A percentile compares a stretch with the other conserved stretches of the same genome.
Evolutionary conservation across 2,888 invertebrate species (phyloP).

Genomic region (Campoplex nolae): DNA sequence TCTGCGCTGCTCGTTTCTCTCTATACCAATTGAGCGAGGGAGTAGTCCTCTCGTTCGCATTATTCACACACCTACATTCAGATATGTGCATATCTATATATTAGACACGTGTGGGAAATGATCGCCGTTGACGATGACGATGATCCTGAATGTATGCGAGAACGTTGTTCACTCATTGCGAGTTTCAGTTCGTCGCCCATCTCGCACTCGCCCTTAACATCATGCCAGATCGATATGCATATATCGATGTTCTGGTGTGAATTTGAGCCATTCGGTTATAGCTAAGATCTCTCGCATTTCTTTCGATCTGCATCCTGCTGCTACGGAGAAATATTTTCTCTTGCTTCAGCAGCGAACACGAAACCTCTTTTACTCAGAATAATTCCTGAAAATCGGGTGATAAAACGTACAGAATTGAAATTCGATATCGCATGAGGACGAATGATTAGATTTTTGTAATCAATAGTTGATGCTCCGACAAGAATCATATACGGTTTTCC

Average conservation of each 20-base stretch:
- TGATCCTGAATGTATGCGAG: slow-evolving; percentile 40
- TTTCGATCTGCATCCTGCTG: not conserved
- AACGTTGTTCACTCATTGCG: slow-evolving; percentile 46
- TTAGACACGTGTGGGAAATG: slow-evolving; percentile 7
- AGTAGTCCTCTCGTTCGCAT: slow-evolving; percentile 16
- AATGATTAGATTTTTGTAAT: too few species aligned
- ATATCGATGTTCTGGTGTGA: not conserved
- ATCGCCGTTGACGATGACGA: slow-evolving; percentile 35
- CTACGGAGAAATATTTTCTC: not conserved
- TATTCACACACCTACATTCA: not conserved
- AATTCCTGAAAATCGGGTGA: too few species aligned
- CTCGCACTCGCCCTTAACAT: not conserved
- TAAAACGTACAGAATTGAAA: too few species aligned
- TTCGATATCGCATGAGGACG: too few species aligned
- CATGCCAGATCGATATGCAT: slow-evolving; percentile 20
- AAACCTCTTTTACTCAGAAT: too few species aligned
- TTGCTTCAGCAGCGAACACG: too few species aligned
- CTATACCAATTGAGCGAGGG: slow-evolving; percentile 23
- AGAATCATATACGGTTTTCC: too few species aligned
- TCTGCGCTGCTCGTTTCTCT: slow-evolving; percentile 2
- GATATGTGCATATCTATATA: slow-evolving; percentile 8
- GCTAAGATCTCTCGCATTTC: not conserved
- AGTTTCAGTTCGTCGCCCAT: slow-evolving; percentile 47
- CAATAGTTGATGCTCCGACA: too few species aligned
- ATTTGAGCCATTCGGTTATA: not conserved